phyloP scores from a whole-genome alignment of 2,888 invertebrate species.

The Hirtodrosophila alboralis region DNA sequence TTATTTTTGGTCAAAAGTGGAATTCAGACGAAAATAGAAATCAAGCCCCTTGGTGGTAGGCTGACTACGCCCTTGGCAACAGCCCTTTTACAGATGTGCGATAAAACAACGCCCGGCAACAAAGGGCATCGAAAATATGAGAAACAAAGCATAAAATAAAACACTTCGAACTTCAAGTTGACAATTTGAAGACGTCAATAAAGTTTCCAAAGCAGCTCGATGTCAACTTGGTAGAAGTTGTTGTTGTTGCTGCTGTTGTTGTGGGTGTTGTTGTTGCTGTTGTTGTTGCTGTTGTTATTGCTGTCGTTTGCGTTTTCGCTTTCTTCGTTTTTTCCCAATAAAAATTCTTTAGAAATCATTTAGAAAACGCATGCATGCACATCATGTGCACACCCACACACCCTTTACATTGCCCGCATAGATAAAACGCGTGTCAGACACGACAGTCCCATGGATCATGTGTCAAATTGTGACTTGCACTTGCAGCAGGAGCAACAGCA shows the following conservation, averaged over 20 bases:
- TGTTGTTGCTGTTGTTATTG: slow-evolving; percentile 22
- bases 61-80: too few relatives aligned
- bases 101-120: slow-evolving; percentile 59
- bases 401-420: slow-evolving; percentile 37
- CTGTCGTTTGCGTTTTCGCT: slow-evolving; percentile 47
- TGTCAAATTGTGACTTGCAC: slow-evolving; percentile 76
- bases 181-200: slow-evolving; percentile 78
- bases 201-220: slow-evolving; percentile 63
- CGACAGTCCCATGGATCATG: slow-evolving; percentile 76
- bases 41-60: too few relatives aligned
- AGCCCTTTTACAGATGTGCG: slow-evolving; percentile 76
- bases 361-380: slow-evolving; percentile 75
- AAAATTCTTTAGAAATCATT: slow-evolving; percentile 73
- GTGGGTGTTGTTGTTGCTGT: slow-evolving; percentile 20
- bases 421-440: slow-evolving; percentile 77
- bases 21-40: too few relatives aligned
- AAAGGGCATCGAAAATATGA: slow-evolving; percentile 72
- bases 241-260: slow-evolving; percentile 17
- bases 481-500: slow-evolving; percentile 35
- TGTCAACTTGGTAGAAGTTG: slow-evolving; percentile 34
- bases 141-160: slow-evolving; percentile 78
- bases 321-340: slow-evolving; percentile 69
- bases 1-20: too few relatives aligned
- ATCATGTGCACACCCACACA: slow-evolving; percentile 62
- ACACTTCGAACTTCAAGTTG: slow-evolving; percentile 72